Evolutionary conservation across 2,888 invertebrate genomes (phyloP), one percentile per base, ranked within the genome.

Genomic region (Ecdyonurus torrentis): DNA sequence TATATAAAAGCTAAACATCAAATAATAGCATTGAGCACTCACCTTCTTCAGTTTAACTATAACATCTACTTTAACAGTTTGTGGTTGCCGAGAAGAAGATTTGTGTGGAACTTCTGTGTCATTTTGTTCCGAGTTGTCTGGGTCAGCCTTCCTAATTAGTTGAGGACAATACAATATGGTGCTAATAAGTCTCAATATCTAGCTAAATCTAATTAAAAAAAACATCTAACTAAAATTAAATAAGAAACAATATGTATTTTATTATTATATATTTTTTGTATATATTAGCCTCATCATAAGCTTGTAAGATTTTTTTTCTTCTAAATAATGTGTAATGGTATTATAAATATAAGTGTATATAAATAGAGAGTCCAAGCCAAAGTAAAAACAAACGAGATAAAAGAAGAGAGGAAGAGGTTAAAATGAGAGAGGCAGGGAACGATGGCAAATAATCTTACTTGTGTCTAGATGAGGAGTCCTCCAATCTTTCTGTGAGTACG

Each of bases 401-500:
- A 55, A 20, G n/a, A 55, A 59, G 59, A 59, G 5, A 59, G n/a
- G 19, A 15, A 19, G 50, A 24, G 23, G 23, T 7, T 10, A 10
- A 24, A 61, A 61, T 52, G 52, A 59, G 22, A 52, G 52, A 50
- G 59, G 25, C 25, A 63, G 58, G 52, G 60, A 60, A 52, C n/a
- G n/a, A n/a, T n/a, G n/a, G 25, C 52, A 23, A 55, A 50, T 58
- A 60, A 62, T 70, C 83, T 83, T 88, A 91, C 91, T 91, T 90
- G 86, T 91, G 89, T 79, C 86, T 87, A 79, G 84, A 81, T 77
- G 85, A 86, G 76, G 89, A 85, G 78, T 89, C 89, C 82, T 91
- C 91, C 81, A 91, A 84, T 83, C 88, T 90, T 80, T 86, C 83
- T 75, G 91, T 91, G 78, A 91, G 84, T 78, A 82, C 82, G 81